phyloP scores from a whole-genome alignment of 2,113 vertebrate species.

The Rynchops niger region DNA sequence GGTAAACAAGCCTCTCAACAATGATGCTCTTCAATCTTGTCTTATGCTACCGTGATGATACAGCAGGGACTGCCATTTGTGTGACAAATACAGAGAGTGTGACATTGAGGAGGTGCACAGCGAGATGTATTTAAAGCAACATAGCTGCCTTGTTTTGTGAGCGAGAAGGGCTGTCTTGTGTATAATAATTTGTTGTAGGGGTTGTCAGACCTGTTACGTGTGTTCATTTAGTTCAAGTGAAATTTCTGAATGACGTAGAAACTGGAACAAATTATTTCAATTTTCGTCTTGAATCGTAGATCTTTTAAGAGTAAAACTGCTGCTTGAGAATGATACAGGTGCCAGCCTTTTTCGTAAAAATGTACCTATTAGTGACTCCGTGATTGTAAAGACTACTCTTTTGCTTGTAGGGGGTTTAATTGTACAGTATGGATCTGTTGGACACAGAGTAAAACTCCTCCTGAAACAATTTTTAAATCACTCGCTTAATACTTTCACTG shows the following conservation, averaged over 20 bases:
- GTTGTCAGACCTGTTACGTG: not conserved
- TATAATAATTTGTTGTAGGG: not conserved
- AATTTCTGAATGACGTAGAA: not conserved
- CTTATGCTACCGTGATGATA: not conserved
- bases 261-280: accelerated
- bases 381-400: not conserved
- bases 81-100: not conserved
- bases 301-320: not conserved
- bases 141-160: not conserved
- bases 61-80: not conserved
- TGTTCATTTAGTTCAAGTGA: not conserved
- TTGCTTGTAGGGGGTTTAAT: not conserved
- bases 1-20: not conserved
- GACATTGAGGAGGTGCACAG: not conserved
- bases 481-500: not conserved
- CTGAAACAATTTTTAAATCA: not conserved
- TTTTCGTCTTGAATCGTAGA: accelerated
- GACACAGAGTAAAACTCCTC: not conserved
- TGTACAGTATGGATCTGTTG: not conserved
- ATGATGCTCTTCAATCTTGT: not conserved
- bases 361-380: accelerated
- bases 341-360: not conserved
- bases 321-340: not conserved
- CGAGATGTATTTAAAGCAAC: not conserved
- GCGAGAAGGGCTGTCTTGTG: not conserved